Evolutionary conservation across 2,797 vertebrate species (phyloP).

Genomic region (Amblyraja radiata): DNA sequence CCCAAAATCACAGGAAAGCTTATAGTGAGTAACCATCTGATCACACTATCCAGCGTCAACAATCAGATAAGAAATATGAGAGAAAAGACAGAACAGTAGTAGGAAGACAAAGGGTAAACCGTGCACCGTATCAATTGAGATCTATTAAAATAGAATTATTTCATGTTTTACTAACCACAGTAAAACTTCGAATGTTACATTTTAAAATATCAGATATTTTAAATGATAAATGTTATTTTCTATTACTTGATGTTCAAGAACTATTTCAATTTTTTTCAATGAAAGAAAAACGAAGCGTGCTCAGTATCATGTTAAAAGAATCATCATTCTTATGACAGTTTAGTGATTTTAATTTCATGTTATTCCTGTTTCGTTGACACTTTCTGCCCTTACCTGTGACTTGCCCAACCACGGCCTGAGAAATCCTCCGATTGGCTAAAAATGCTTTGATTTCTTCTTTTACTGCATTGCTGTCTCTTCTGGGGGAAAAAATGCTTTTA

Average conservation of each 20-base stretch:
- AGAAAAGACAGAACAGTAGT: background rate
- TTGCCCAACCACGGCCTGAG: constrained; percentile 73
- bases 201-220: background rate
- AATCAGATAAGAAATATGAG: background rate
- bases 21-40: background rate
- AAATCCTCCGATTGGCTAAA: constrained; percentile 73
- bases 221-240: background rate
- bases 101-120: background rate
- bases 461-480: constrained; percentile 74
- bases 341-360: background rate
- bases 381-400: constrained; percentile 61
- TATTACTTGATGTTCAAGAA: background rate
- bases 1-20: background rate
- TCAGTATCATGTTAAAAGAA: background rate
- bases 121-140: background rate
- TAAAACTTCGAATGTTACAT: background rate
- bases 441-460: constrained; percentile 75
- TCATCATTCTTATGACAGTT: background rate
- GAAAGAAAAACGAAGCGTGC: background rate
- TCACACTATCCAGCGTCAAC: background rate
- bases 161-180: background rate
- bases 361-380: background rate
- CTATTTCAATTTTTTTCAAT: background rate
- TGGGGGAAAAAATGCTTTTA: constrained; percentile 44
- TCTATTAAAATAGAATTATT: background rate